Evolutionary conservation across 2,797 vertebrate species (phyloP).

Genomic region (Percopsis omiscomaycus): DNA sequence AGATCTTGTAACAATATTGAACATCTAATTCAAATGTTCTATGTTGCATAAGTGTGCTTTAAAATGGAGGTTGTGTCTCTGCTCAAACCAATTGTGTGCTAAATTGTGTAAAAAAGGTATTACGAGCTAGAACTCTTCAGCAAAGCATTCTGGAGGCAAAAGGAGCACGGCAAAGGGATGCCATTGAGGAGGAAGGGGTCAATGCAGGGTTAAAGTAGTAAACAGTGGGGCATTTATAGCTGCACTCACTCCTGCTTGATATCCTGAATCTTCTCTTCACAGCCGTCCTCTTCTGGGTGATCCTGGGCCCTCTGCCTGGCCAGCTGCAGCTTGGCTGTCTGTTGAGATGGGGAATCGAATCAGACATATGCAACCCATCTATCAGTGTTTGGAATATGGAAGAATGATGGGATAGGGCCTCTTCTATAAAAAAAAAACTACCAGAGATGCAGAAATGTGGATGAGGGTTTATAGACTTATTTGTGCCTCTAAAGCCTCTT

Average conservation of each 20-base stretch:
- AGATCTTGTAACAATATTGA: no score
- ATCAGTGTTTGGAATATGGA: constrained; percentile 37
- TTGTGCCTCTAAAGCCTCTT: constrained; percentile 27
- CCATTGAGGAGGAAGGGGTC: constrained; percentile 32
- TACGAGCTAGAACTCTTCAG: no score
- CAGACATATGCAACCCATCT: constrained; percentile 60
- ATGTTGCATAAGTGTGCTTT: no score
- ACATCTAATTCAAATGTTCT: no score
- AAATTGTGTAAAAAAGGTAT: no score
- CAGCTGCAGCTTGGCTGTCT: constrained; percentile 92
- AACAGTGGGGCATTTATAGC: constrained; percentile 24
- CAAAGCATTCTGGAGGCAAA: neutral
- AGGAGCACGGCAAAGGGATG: constrained; percentile 11
- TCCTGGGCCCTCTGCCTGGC: constrained; percentile 85
- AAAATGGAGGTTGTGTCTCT: no score
- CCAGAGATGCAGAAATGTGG: constrained; percentile 26
- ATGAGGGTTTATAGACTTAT: constrained; percentile 10
- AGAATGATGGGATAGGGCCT: constrained; percentile 34
- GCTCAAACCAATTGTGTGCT: no score
- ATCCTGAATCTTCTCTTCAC: constrained; percentile 81
- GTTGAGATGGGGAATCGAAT: constrained; percentile 55
- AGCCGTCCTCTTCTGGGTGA: constrained; percentile 78
- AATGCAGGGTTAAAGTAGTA: constrained; percentile 25
- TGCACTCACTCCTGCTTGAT: constrained; percentile 85
- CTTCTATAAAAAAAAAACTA: constrained; percentile 32